Base-by-base conservation (phyloP, 1,140 invertebrate genomes). In the Drosophila dunni region DNA sequence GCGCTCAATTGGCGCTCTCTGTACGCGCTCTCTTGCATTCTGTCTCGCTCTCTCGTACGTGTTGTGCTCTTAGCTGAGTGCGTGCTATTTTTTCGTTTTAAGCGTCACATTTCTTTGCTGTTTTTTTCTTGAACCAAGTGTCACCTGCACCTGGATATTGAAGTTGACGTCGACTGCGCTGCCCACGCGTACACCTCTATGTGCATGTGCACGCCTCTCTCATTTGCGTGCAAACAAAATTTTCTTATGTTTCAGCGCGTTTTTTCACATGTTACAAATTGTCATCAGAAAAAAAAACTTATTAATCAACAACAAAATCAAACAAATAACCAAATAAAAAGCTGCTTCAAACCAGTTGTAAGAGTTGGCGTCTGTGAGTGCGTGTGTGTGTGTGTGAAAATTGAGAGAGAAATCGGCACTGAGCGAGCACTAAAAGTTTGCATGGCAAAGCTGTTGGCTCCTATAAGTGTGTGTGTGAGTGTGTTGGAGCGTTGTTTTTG, bases 281-380 rank as follows among this genome's bases (percentile, higher is more conserved):
- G 72, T 70, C 67, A 58, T 44, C 51, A 63, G 46, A 50, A 38
- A 68, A 57, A 70, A 75, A 57, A 48, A 70, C 53, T 64, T 70
- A 69, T 75, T 74, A 74, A 74, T 69, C 65, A 69, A 62, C 48
- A 69, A 61, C 34, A 34, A 54, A 69, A 40, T 48, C 36, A 44
- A 69, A 74, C 71, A 74, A 74, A 74, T 56, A 74, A 69, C 69
- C 71, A 65, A 74, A 74, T 74, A 74, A 74, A 68, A 69, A 54
- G 71, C 65, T 70, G 72, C 67, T 57, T 44, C 67, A 33, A 57
- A 61, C 56, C 67, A 61, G 44, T 58, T 58, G 6, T 34, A 20
- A 6, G 6, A 29, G 3, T 5, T 29, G 24, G 44, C 11, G 9
- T 53, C n/a, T 20, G 46, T 20, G 40, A 33, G 54, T 42, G 20